phyloP scores from a whole-genome alignment of 2,113 vertebrate species.

The Aegithalos caudatus region DNA sequence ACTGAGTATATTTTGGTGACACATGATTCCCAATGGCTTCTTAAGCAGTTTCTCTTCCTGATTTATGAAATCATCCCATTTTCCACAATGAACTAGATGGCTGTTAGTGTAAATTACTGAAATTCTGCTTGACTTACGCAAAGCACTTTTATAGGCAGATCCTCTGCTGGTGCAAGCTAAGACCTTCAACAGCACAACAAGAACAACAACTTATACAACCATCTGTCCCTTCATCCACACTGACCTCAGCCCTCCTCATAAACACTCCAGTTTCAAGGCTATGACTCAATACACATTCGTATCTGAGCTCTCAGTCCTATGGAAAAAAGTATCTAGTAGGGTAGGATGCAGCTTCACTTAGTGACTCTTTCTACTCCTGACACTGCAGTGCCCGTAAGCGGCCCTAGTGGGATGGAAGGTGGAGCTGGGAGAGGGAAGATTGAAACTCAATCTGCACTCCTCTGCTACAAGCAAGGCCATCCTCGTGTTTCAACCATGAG shows the following conservation, averaged over 20 bases:
- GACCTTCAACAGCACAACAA: not conserved
- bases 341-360: not conserved
- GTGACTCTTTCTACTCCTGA: not conserved
- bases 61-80: not conserved
- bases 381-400: not conserved
- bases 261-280: not conserved
- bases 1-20: not conserved
- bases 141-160: not conserved
- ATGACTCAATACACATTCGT: fast-evolving
- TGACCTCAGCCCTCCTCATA: not conserved
- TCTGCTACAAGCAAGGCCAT: not conserved
- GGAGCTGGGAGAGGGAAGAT: not conserved
- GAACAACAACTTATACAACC: not conserved
- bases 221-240: not conserved
- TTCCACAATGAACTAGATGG: not conserved
- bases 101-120: not conserved
- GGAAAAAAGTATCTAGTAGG: not conserved
- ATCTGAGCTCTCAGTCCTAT: not conserved
- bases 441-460: not conserved
- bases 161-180: not conserved
- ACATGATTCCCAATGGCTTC: not conserved
- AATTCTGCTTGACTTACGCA: not conserved
- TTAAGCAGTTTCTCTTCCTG: not conserved
- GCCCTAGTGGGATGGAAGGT: not conserved
- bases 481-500: not conserved